Evolutionary conservation across 2,888 invertebrate species (phyloP).

Genomic region (Lacanobia wlatinum): DNA sequence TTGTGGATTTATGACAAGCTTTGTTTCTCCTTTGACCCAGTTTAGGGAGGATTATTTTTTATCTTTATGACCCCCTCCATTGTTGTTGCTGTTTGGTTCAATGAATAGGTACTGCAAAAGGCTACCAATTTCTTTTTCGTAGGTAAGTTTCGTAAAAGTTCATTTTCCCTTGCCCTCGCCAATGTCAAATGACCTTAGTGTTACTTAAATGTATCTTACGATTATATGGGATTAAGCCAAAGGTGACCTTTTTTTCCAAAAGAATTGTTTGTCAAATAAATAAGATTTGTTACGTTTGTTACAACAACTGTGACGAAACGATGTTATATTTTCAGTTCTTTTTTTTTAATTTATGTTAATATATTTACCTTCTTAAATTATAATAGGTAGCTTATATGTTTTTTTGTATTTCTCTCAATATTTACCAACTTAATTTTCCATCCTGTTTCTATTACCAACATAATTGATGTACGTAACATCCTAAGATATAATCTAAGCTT

Average conservation of each 20-base stretch:
- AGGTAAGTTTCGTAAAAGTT: not conserved
- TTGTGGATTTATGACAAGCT: slow-evolving; percentile 22
- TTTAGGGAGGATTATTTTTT: slow-evolving; percentile 19
- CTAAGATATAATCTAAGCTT: too few relatives aligned
- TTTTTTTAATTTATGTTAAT: too few relatives aligned
- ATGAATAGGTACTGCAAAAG: not conserved
- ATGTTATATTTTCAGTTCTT: too few relatives aligned
- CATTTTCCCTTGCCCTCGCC: not conserved
- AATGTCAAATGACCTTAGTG: not conserved
- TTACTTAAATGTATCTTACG: not conserved
- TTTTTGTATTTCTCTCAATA: too few relatives aligned
- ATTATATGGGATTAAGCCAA: not conserved
- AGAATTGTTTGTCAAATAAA: too few relatives aligned
- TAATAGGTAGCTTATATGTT: too few relatives aligned
- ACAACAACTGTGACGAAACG: too few relatives aligned
- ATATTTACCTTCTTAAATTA: too few relatives aligned
- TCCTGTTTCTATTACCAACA: not conserved
- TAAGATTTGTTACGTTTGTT: too few relatives aligned
- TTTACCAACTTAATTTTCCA: not conserved
- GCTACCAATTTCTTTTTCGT: not conserved
- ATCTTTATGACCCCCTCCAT: slow-evolving; percentile 17
- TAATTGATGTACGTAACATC: too few relatives aligned
- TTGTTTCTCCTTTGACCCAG: slow-evolving; percentile 30
- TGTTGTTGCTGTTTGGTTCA: slow-evolving; percentile 21
- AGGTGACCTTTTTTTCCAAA: too few relatives aligned